Percentiles rank a stretch among this genome's conserved stretches.
Conservation (phyloP, 2,888 invertebrate genomes). For the Antheraea yamamai region DNA sequence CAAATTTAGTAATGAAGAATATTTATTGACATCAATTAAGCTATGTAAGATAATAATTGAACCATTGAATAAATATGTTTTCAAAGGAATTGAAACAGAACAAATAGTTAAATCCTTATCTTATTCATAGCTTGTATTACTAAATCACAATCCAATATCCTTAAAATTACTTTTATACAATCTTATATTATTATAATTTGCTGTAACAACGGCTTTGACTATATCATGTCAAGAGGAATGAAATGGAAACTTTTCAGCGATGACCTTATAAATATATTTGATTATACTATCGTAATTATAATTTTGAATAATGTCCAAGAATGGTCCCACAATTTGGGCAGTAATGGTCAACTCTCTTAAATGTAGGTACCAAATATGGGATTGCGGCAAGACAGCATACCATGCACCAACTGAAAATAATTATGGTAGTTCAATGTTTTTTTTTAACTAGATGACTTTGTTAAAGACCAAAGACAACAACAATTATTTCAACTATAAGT, state of each 20-base stretch:
- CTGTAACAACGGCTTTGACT: not conserved
- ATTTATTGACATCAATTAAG: not conserved
- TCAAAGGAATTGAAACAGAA: too few relatives aligned
- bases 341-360: conserved; percentile 66
- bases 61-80: too few relatives aligned
- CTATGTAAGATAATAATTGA: too few relatives aligned
- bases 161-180: too few relatives aligned
- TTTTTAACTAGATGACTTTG: too few relatives aligned
- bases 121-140: too few relatives aligned
- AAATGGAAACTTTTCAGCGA: too few relatives aligned
- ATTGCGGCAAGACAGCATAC: conserved; percentile 69
- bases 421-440: not conserved
- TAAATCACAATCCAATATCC: too few relatives aligned
- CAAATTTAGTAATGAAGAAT: not conserved
- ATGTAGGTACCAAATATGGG: conserved; percentile 61
- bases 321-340: conserved; percentile 66
- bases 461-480: too few relatives aligned
- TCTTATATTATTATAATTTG: too few relatives aligned
- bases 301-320: conserved; percentile 62
- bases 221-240: not conserved
- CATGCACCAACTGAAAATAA: conserved; percentile 69
- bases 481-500: too few relatives aligned
- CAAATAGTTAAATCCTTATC: too few relatives aligned
- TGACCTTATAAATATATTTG: not conserved
- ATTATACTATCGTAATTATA: conserved; percentile 28